Base-by-base conservation (phyloP, 1,140 invertebrate species). In the Procambarus clarkii region DNA sequence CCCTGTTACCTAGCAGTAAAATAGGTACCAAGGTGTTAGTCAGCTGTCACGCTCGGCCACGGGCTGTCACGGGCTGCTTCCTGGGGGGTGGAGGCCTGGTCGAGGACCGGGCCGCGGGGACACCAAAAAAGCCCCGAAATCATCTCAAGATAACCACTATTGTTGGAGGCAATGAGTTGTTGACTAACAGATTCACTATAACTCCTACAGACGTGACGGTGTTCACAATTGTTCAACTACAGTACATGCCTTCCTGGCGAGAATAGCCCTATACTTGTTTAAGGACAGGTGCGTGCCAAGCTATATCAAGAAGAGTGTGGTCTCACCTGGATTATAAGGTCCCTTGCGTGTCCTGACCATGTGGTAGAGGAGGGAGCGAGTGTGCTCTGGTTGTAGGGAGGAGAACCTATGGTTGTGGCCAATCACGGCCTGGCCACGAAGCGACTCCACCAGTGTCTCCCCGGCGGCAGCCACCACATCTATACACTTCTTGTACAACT, bases 301-400 rank as follows among this genome's bases (percentile, higher is more conserved):
- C 34, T 48, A 78, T 5, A 78, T 15, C 0, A 48, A 78, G 18
- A 78, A 7, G 4, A 69, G 64, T n/a, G 5, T 69, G 1, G 24
- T 44, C 58, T 64, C 24, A 83, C 81, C 46, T 69, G 81, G 13
- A 5, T 83, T 58, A 9, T 21, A 83, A 45, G 58, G 81, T 44
- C 58, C 81, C 5, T 64, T 60, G 34, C 54, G 60, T 1, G 9
- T 69, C 81, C 60, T 48, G 5, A 83, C 34, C n/a, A 83, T 71
- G 34, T 83, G 81, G 34, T 83, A 69, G 81, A 83, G 81, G 54
- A 83, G 81, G 58, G 81, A 83, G 24, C 81, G 81, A 7, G 81
- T 83, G 60, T 83, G 58, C 13, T 83, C 81, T 21, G 81, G 34
- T 60, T 69, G 81, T 9, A 83, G 81, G 4, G 81, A 45, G 11